Conservation (phyloP, 2,888 invertebrate genomes). For the Saturnia pavonia region DNA sequence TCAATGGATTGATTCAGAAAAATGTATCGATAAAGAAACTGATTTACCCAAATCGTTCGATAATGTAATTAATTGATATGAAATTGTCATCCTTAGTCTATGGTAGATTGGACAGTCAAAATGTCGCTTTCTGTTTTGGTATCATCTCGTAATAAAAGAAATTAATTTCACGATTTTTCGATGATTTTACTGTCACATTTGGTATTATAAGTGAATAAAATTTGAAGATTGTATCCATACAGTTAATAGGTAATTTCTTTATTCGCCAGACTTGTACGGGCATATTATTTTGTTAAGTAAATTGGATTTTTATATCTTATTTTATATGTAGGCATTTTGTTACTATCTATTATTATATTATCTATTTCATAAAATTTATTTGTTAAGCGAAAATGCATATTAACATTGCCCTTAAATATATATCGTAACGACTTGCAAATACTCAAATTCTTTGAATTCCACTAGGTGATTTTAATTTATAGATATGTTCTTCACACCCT, state of each 20-base stretch:
- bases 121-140: constrained; percentile 80
- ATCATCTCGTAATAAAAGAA: constrained; percentile 65
- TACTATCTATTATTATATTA: not conserved
- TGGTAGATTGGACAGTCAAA: constrained; percentile 46
- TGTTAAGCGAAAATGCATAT: not conserved
- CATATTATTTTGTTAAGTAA: constrained; percentile 14
- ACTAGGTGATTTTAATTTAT: not conserved
- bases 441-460: constrained; percentile 18
- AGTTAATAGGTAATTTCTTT: constrained; percentile 32
- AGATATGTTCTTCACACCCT: not conserved
- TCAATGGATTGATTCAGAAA: too few species aligned
- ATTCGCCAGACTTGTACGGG: not conserved
- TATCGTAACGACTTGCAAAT: constrained; percentile 14
- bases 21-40: too few species aligned
- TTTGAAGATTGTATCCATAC: constrained; percentile 24
- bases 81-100: too few species aligned
- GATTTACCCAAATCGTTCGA: too few species aligned
- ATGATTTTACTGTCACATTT: constrained; percentile 46
- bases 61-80: too few species aligned
- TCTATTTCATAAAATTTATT: not conserved
- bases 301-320: constrained; percentile 20
- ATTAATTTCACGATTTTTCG: constrained; percentile 61
- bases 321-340: not conserved
- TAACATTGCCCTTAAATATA: not conserved
- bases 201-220: constrained; percentile 45